phyloP scores from a whole-genome alignment of 35 echinoderm and acorn worm species.

The Heliocidaris erythrogramma region DNA sequence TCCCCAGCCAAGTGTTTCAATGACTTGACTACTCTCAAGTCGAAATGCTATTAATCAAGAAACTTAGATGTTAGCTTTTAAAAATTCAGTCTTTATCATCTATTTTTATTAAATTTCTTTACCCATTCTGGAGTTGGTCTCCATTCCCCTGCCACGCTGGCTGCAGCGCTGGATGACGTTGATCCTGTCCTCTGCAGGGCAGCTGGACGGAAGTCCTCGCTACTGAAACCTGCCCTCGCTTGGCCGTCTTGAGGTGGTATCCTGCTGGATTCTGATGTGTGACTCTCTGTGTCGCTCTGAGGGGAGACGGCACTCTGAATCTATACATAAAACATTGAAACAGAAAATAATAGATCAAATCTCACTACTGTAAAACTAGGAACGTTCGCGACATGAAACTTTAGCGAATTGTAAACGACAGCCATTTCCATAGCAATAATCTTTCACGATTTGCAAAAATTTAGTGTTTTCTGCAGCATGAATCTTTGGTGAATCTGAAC shows the following conservation, averaged over 20 bases:
- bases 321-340: not conserved
- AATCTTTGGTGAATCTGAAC: too few relatives aligned
- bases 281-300: slow-evolving; percentile 91
- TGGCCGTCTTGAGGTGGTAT: slow-evolving; percentile 2
- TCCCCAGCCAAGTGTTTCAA: too few relatives aligned
- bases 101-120: not conserved
- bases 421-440: not conserved
- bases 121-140: slow-evolving; percentile 91
- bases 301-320: slow-evolving; percentile 21
- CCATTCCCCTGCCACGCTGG: slow-evolving; percentile 71
- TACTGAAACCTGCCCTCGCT: slow-evolving; percentile 6
- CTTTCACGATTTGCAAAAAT: not conserved
- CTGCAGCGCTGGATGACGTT: slow-evolving; percentile 59
- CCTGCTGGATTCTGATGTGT: slow-evolving; percentile 74
- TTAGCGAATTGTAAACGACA: not conserved
- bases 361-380: not conserved
- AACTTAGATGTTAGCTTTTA: too few relatives aligned
- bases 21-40: too few relatives aligned
- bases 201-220: slow-evolving; percentile 42
- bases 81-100: too few relatives aligned
- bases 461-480: not conserved
- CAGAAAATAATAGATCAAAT: not conserved
- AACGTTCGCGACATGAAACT: not conserved
- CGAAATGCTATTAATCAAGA: too few relatives aligned
- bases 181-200: slow-evolving; percentile 68